A percentile compares a stretch with the other conserved stretches of the same genome.
phyloP scores from a whole-genome alignment of 2,888 invertebrate species.

The Synergus itoensis region DNA sequence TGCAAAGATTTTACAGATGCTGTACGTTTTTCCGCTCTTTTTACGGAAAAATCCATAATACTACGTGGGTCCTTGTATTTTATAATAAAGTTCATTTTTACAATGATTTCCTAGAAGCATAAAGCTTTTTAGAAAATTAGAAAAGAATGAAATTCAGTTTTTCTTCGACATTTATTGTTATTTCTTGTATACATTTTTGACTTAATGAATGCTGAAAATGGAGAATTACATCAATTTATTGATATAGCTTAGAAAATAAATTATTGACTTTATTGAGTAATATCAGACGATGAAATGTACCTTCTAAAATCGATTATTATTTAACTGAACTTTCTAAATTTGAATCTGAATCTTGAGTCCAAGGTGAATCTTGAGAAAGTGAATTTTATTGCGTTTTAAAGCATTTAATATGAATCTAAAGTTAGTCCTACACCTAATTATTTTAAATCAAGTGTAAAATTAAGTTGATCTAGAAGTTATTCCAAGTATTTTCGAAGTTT shows the following conservation, averaged over 20 bases:
- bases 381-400: not conserved
- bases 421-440: not conserved
- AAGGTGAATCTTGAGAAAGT: not conserved
- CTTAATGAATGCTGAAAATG: no score
- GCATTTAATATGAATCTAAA: not conserved
- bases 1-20: no score
- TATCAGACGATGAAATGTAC: not conserved
- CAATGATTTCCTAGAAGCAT: no score
- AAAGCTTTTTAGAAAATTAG: no score
- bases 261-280: not conserved
- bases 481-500: no score
- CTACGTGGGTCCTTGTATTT: no score
- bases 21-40: no score
- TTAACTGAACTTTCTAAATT: slow-evolving; percentile 15
- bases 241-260: not conserved
- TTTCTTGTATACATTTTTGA: not conserved
- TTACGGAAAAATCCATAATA: no score
- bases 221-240: not conserved
- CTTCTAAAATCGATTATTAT: slow-evolving; percentile 6
- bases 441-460: not conserved
- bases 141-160: no score
- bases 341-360: not conserved
- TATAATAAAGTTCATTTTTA: no score
- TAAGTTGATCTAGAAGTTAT: no score
- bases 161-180: not conserved